Base-by-base conservation (phyloP, 2,888 invertebrate genomes). In the Andrena flavipes region DNA sequence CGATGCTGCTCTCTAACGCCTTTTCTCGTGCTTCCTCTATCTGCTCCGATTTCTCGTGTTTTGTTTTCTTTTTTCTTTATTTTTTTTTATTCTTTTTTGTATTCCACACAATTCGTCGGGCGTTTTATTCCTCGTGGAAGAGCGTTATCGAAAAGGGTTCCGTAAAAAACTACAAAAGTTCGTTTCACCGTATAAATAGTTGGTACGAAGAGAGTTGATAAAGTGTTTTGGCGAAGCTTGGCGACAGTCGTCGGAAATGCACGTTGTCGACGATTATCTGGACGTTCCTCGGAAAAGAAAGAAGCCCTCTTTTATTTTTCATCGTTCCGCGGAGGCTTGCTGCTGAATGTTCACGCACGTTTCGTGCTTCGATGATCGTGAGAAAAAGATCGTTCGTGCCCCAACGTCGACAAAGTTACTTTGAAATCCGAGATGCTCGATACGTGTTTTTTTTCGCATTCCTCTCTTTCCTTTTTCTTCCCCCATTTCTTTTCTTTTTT, bases 241-340 rank as follows among this genome's bases (percentile, higher is more conserved):
- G 59, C 65, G 76, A 81, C 74, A 75, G 82, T 78, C 74, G 65
- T 79, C 76, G 79, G 69, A 80, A 79, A 84, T 68, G 76, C 63
- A 26, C 23, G 70, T 79, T 73, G 78, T 82, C 76, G 77, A 84
- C 16, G 42, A 42, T 42, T 83, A 69, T 78, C 60, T 85, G 82
- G 81, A 85, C 85, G 82, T 83, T 78, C 69, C 51, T 84, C 67
- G 59, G 81, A 75, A 86, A 84, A 73, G 59, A 80, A 73, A 69
- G 64, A 74, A 75, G 23, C 62, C 23, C 33, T 29, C 26, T 13
- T 33, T 75, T 16, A n/a, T 30, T 76, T 54, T 60, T 29, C 16
- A 49, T 60, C 29, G 16, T 72, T 33, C 48, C 60, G 56, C 70
- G 77, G 75, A 80, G 72, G 63, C 63, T 84, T 68, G 68, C 26